phyloP scores from a whole-genome alignment of 2,113 vertebrate genomes.

The Trachemys scripta region DNA sequence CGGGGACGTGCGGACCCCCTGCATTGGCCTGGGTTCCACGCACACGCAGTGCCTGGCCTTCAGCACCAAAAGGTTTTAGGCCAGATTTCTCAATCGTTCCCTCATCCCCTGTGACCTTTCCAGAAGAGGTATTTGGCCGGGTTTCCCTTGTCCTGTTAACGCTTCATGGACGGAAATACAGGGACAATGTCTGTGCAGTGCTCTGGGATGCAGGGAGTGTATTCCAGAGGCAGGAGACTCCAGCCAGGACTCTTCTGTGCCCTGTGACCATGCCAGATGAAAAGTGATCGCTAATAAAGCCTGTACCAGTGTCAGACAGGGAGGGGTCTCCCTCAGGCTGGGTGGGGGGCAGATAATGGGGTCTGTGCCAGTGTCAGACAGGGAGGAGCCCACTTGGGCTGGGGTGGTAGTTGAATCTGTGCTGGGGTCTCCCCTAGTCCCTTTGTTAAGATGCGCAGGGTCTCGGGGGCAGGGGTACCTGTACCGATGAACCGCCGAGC shows the following conservation, averaged over 20 bases:
- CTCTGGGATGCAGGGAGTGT: neutral
- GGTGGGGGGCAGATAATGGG: no score
- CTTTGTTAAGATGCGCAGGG: no score
- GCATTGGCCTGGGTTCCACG: neutral
- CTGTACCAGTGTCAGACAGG: neutral
- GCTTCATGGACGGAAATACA: neutral
- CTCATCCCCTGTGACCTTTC: neutral
- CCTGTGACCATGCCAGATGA: neutral
- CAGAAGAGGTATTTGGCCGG: neutral
- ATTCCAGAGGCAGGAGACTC: rapidly evolving
- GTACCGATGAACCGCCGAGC: no score
- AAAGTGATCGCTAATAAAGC: neutral
- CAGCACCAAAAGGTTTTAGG: neutral
- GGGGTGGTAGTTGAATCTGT: neutral
- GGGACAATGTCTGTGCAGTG: neutral
- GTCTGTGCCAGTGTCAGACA: no score
- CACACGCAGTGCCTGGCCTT: neutral
- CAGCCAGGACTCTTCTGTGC: neutral
- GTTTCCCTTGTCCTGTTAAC: neutral
- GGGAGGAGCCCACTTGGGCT: neutral
- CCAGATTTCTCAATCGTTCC: neutral
- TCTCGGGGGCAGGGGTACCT: no score
- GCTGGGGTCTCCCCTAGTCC: neutral
- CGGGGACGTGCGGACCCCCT: neutral
- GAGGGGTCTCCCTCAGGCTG: no score